phyloP scores from a whole-genome alignment of 2,113 vertebrate genomes.

The Gallinago media region DNA sequence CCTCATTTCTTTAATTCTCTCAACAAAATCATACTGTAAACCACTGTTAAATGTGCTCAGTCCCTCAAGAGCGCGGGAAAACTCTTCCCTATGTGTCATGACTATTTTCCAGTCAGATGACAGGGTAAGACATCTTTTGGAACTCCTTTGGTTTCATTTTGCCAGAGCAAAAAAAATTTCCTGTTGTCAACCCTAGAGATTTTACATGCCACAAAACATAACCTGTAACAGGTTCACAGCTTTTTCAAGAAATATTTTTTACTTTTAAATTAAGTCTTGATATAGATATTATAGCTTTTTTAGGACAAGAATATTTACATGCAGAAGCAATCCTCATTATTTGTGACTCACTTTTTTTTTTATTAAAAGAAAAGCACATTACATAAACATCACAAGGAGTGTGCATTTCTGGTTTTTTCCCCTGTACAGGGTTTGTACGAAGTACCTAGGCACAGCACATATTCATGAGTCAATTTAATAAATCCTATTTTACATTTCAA shows the following conservation, averaged over 20 bases:
- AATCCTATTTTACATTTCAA: not conserved
- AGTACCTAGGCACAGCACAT: not conserved
- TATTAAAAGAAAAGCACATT: not conserved
- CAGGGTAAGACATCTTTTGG: not conserved
- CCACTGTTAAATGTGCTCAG: not conserved
- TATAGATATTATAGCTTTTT: not conserved
- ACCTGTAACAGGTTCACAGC: not conserved
- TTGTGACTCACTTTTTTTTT: not conserved
- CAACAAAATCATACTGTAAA: not conserved
- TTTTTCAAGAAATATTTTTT: not conserved
- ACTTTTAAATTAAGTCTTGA: not conserved
- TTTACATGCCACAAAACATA: not conserved
- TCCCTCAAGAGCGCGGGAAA: not conserved
- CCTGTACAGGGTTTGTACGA: not conserved
- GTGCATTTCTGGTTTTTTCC: not conserved
- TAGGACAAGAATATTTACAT: not conserved
- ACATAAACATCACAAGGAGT: not conserved
- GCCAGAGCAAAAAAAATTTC: not conserved
- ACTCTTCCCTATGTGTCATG: rapidly evolving
- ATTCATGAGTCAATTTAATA: not conserved
- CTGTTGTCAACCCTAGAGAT: not conserved
- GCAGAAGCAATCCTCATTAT: not conserved
- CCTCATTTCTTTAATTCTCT: not conserved
- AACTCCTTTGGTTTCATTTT: not conserved
- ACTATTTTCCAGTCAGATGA: not conserved